phyloP scores from a whole-genome alignment of 53 echinoderm and acorn worm species.

The Henricia sp. region DNA sequence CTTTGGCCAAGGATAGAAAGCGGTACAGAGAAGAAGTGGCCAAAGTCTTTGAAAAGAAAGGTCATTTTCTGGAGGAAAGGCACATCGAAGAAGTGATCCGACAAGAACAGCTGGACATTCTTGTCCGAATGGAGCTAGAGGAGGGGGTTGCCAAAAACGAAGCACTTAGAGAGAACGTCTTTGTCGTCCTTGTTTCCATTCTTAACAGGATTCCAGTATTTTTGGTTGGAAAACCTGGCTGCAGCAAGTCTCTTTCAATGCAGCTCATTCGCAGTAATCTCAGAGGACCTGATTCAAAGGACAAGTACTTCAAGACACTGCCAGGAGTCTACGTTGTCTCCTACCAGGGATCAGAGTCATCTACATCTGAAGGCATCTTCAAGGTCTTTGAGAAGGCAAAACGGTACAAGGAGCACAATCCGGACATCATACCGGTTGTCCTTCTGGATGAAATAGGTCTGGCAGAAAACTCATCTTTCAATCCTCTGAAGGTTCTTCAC shows the following conservation, averaged over 20 bases:
- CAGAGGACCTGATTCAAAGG: slow-evolving; percentile 51
- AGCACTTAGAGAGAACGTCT: slow-evolving; percentile 63
- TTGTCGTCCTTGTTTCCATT: slow-evolving; percentile 66
- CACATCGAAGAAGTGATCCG: slow-evolving; percentile 52
- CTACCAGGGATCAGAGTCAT: slow-evolving; percentile 67
- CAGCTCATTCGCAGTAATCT: slow-evolving; percentile 66
- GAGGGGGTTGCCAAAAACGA: slow-evolving; percentile 64
- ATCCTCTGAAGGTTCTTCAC: slow-evolving; percentile 65
- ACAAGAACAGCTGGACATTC: slow-evolving; percentile 55
- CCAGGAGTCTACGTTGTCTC: slow-evolving; percentile 60
- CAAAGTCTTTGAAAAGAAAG: slow-evolving; percentile 9
- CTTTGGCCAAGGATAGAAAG: slow-evolving; percentile 23
- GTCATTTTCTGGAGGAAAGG: slow-evolving; percentile 7
- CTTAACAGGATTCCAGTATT: slow-evolving; percentile 64
- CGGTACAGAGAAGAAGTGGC: slow-evolving; percentile 42
- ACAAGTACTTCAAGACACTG: slow-evolving; percentile 47
- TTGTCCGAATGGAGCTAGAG: slow-evolving; percentile 42
- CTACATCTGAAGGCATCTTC: slow-evolving; percentile 65
- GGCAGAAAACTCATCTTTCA: slow-evolving; percentile 59
- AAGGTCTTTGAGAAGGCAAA: slow-evolving; percentile 66
- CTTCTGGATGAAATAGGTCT: slow-evolving; percentile 67
- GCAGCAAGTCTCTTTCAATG: slow-evolving; percentile 68
- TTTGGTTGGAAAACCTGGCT: slow-evolving; percentile 66
- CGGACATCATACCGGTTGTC: slow-evolving; percentile 61
- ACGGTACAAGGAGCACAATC: slow-evolving; percentile 60